Evolutionary conservation across 1,140 invertebrate species (phyloP), one percentile per base, ranked within the genome.

Genomic region (Magallana angulata): DNA sequence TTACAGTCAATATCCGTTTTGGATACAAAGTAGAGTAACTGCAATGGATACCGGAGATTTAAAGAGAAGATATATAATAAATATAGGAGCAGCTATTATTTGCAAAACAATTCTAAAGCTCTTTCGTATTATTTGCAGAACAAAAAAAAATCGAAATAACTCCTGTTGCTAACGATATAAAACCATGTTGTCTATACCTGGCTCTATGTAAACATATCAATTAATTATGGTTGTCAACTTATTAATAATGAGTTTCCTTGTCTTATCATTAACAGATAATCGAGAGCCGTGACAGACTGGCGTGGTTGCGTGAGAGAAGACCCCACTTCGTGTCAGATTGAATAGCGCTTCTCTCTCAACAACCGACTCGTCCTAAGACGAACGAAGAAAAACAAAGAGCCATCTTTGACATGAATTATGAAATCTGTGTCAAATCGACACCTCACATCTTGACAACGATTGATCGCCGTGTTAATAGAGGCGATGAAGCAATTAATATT

Each of bases 341-440:
- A 64, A 64, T 64, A 64, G 16, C 16, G 60, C 60, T 16, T 64
- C 60, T n/a, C 14, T 64, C 18, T 16, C 18, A 64, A 64, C 60
- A 16, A 16, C 16, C 12, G 16, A n/a, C 60, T 64, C 18, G 14
- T 62, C 8, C 60, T 62, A 62, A 8, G 60, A 62, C 8, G 5
- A 16, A n/a, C n/a, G 14, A 62, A 62, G 60, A 76, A 76, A 24
- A 48, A 36, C 68, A 76, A 76, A 30, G 68, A 12, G 9, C 36
- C 8, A 76, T 30, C 68, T 76, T 76, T 76, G 68, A 76, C 68
- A 76, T 76, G 68, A 11, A 76, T 76, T 76, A 76, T 76, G 68
- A 76, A 76, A 76, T 76, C 18, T 76, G 12, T 76, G 68, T 76
- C 68, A 36, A 76, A 76, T 76, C 68, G 36, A 76, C 68, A 76